Percentiles rank a stretch among this genome's conserved stretches.
Conservation (phyloP, 1,140 invertebrate genomes). For the Trichogramma pretiosum region DNA sequence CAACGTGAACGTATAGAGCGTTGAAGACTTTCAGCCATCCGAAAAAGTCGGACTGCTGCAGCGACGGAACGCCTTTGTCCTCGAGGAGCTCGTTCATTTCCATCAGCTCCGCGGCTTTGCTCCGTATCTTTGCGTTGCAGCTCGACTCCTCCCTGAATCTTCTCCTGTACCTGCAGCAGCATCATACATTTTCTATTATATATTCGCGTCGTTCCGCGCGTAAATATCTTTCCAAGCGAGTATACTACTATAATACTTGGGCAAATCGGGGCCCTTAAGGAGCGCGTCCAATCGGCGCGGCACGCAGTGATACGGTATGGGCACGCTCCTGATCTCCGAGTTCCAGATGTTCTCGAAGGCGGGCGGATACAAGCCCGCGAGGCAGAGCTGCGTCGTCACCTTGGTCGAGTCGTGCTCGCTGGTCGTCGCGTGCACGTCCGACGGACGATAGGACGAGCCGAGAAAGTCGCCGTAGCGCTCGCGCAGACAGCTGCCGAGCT, state of each 20-base stretch:
- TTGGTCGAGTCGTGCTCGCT: slow-evolving; percentile 48
- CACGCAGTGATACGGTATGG: slow-evolving; percentile 44
- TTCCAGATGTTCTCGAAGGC: slow-evolving; percentile 40
- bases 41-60: background rate
- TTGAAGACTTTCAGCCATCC: background rate
- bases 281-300: slow-evolving; percentile 32
- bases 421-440: slow-evolving; percentile 31
- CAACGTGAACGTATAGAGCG: background rate
- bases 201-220: too few relatives aligned
- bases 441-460: slow-evolving; percentile 38
- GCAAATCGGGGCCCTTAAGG: background rate
- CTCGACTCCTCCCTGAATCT: background rate
- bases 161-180: background rate
- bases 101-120: background rate
- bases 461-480: slow-evolving; percentile 25
- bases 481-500: background rate
- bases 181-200: too few relatives aligned
- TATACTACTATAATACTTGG: slow-evolving; percentile 1
- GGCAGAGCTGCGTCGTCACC: slow-evolving; percentile 46
- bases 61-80: background rate
- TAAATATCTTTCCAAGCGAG: too few relatives aligned
- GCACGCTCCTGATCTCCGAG: slow-evolving; percentile 45
- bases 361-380: slow-evolving; percentile 48
- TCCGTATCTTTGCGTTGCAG: background rate
- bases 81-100: background rate